Percentiles rank a stretch among this genome's conserved stretches.
These are phyloP conservation scores for Hemiscyllium ocellatum DNA, from an alignment of 2,113 vertebrate species.

Conservation along the genomic window DNA sequence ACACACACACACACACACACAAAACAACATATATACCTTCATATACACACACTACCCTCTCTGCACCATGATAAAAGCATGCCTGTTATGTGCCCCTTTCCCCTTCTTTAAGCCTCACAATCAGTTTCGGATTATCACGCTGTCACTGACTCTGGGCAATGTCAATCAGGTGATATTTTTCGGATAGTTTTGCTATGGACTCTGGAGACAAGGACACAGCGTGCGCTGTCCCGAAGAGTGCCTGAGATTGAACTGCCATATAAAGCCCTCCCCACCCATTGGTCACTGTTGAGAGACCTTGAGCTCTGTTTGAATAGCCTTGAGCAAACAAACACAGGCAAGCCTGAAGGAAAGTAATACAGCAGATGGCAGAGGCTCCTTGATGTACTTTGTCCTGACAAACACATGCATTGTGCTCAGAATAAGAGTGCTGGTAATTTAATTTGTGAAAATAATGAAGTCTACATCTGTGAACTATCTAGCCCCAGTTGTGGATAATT, in stretches of 20 bases:
- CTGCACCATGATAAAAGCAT: background rate
- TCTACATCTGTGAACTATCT: background rate
- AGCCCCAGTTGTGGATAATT: background rate
- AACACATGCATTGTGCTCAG: background rate
- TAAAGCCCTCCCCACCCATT: background rate
- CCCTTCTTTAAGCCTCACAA: background rate
- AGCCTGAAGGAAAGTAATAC: background rate
- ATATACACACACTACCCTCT: background rate
- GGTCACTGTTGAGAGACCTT: constrained; percentile 5
- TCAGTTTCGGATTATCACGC: constrained; percentile 22
- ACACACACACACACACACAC: too few relatives aligned
- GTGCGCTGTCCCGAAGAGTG: background rate
- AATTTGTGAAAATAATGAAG: constrained; percentile 26
- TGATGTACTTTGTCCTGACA: background rate
- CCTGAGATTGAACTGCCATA: background rate
- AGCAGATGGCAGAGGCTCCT: background rate
- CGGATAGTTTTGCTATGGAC: background rate
- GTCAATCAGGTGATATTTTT: constrained; percentile 2
- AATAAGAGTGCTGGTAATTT: constrained; percentile 13
- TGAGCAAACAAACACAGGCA: constrained; percentile 30
- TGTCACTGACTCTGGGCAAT: background rate
- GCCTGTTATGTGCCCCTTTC: background rate
- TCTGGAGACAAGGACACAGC: background rate
- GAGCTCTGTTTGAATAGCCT: constrained; percentile 34
- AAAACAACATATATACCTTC: too few relatives aligned